Evolutionary conservation across 1,140 invertebrate species (phyloP), one percentile per base, ranked within the genome.

Genomic region (Drosophila arizonae): DNA sequence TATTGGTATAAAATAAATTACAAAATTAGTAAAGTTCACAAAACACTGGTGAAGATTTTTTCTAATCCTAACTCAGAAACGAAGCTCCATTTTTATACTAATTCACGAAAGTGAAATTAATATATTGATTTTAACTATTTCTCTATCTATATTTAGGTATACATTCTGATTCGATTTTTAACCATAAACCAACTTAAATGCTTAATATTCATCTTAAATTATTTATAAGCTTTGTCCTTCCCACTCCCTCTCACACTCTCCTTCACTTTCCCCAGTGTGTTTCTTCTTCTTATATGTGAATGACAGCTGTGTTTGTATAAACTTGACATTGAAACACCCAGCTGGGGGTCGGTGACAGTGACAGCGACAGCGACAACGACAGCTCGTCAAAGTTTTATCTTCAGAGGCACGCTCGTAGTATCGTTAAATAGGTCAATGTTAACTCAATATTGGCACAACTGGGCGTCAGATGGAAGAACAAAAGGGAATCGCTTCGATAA

Each of bases 401-500:
- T 24, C 4, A 26, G 50, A 28, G 46, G 11, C 10, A 50, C 46
- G 46, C 46, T 21, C 21, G 50, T 15, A 26, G 48, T 28, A 61
- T 45, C 56, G 36, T 21, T 55, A 28, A 28, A 46, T 46, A 43
- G 76, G 80, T 82, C 80, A 82, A 72, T 79, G 76, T 39, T 68
- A 67, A 84, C 13, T 52, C 68, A 81, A 81, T 77, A 81, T 81
- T 77, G 76, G 77, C 72, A 71, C 77, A 79, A 79, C 60, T 79
- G 77, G 28, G 55, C 33, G 21, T 21, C 43, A 24, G 10, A 33
- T 33, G 33, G 33, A 33, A 56, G 48, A n/a, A 50, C 33, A 57
- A 51, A 62, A 28, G 26, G 28, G 39, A 50, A 50, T 48, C 54
- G 36, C 15, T 13, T 10, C 8, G n/a, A 15, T 8, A 33, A 60